A percentile compares a stretch with the other conserved stretches of the same genome.
Evolutionary conservation across 2,797 vertebrate species (phyloP).

Genomic region (Sebastes steindachneri): DNA sequence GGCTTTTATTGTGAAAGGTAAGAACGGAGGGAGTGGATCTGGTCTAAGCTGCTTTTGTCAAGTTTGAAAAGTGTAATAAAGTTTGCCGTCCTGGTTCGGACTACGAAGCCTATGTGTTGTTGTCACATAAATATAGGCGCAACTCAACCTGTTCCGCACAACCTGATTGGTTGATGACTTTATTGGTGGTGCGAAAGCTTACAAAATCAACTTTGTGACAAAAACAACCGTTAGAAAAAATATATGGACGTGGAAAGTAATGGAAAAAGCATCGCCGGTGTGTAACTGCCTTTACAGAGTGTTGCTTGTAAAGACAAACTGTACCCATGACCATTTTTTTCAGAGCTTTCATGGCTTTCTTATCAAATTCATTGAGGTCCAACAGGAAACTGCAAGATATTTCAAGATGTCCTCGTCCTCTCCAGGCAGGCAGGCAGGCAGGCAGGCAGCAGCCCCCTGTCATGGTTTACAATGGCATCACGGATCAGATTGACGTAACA

Average conservation of each 20-base stretch:
- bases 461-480: conserved; percentile 16
- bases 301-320: background rate
- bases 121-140: background rate
- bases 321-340: background rate
- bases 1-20: background rate
- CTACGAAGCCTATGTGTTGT: background rate
- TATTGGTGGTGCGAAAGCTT: background rate
- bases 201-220: background rate
- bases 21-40: background rate
- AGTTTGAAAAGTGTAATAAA: background rate
- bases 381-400: background rate
- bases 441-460: background rate
- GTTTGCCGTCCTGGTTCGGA: fast-evolving
- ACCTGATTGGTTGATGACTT: background rate
- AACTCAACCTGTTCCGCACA: background rate
- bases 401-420: background rate
- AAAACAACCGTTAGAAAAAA: background rate
- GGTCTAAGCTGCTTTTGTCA: fast-evolving
- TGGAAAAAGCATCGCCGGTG: fast-evolving
- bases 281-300: background rate
- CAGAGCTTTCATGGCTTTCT: background rate
- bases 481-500: conserved; percentile 35
- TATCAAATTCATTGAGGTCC: background rate
- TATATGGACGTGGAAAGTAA: too few species aligned
- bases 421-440: background rate